Evolutionary conservation across 1,140 invertebrate species (phyloP).

Genomic region (Drosophila sulfurigaster): DNA sequence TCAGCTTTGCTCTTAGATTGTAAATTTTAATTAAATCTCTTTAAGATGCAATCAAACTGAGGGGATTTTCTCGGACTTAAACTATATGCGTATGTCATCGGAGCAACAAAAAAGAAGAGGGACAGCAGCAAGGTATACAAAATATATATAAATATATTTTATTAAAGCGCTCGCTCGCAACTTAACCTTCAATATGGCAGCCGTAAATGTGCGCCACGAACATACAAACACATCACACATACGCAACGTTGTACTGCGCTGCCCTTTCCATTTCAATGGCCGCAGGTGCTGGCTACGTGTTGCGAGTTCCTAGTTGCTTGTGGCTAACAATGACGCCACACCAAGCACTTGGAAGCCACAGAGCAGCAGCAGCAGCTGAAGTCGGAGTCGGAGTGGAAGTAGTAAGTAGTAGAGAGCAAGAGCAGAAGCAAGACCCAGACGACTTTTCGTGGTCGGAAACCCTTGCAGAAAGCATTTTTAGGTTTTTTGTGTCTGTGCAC

Average conservation of each 20-base stretch:
- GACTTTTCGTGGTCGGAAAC: constrained; percentile 5
- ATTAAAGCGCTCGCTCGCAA: constrained; percentile 62
- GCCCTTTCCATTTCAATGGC: constrained; percentile 59
- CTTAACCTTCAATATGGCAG: constrained; percentile 67
- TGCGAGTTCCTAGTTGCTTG: constrained; percentile 19
- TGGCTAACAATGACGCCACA: constrained; percentile 62
- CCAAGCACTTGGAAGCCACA: constrained; percentile 72
- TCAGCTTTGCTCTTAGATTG: constrained; percentile 44
- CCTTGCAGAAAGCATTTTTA: constrained; percentile 52
- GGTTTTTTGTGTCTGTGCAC: constrained; percentile 67
- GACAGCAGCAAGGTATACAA: constrained; percentile 64
- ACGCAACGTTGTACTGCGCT: constrained; percentile 14
- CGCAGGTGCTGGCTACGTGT: constrained; percentile 72
- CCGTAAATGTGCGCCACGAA: constrained; percentile 40
- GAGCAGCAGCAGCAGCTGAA: constrained; percentile 21
- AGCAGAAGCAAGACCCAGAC: constrained; percentile 5
- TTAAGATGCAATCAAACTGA: constrained; percentile 60
- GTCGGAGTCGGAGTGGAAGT: not conserved
- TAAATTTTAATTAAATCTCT: constrained; percentile 77
- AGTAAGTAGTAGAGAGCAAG: not conserved
- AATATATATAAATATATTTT: constrained; percentile 42
- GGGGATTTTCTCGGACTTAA: constrained; percentile 14
- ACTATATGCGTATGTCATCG: constrained; percentile 30
- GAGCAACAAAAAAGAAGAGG: not conserved
- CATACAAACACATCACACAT: constrained; percentile 24